Percentiles rank a stretch among this genome's conserved stretches.
Conservation (phyloP, 2,797 vertebrate species). For the Threskiornis aethiopicus region DNA sequence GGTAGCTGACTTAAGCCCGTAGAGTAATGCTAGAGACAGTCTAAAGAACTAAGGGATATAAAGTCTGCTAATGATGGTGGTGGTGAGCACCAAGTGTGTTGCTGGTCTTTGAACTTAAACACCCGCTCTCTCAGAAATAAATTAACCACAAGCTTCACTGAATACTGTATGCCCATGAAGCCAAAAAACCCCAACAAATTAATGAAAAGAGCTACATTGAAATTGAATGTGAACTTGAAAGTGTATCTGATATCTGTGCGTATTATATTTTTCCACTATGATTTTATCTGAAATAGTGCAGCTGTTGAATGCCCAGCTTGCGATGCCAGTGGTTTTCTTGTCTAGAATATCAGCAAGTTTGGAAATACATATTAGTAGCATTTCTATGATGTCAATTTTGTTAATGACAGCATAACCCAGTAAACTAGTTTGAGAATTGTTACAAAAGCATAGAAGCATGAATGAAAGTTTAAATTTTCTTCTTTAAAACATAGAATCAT, state of each 20-base stretch:
- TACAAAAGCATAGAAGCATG: background rate
- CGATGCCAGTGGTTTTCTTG: background rate
- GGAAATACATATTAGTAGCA: background rate
- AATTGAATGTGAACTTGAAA: background rate
- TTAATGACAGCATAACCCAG: background rate
- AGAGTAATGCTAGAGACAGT: background rate
- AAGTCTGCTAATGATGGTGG: background rate
- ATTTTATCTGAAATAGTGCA: background rate
- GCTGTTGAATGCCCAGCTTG: background rate
- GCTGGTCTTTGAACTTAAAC: background rate
- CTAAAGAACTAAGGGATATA: background rate
- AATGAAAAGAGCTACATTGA: background rate
- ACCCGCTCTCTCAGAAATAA: background rate
- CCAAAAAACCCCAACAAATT: rapidly evolving
- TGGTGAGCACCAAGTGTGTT: background rate
- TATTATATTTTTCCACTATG: background rate
- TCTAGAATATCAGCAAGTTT: background rate
- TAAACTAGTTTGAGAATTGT: background rate
- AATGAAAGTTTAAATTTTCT: background rate
- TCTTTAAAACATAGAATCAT: no score
- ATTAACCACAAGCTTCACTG: background rate
- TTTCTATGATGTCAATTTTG: background rate
- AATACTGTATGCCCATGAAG: background rate
- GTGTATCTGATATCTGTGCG: background rate
- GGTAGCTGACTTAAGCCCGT: background rate